phyloP scores from a whole-genome alignment of 2,888 invertebrate species.

The Tetranychus truncatus region DNA sequence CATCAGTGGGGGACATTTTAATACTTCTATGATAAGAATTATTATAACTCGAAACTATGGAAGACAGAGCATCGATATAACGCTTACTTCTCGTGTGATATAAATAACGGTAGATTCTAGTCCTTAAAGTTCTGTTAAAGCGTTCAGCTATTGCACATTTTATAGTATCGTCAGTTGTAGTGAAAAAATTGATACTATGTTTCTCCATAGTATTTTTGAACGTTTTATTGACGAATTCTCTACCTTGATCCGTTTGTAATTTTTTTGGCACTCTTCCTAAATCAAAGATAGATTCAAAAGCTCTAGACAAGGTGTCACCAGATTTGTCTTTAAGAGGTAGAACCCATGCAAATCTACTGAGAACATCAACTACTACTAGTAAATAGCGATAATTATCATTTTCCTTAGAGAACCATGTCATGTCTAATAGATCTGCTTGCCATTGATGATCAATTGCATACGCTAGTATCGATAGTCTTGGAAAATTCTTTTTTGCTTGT shows the following conservation, averaged over 20 bases:
- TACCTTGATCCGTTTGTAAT: conserved; percentile 24
- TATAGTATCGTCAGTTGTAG: background rate
- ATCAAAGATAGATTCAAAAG: conserved; percentile 1
- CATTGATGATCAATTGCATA: conserved; percentile 25
- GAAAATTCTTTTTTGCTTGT: conserved; percentile 1
- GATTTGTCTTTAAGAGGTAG: conserved; percentile 26
- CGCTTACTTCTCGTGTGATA: background rate
- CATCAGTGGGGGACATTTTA: background rate
- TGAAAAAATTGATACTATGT: too few relatives aligned
- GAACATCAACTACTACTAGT: conserved; percentile 27
- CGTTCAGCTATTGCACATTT: background rate
- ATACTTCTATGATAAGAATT: background rate
- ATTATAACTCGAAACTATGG: background rate
- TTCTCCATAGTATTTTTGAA: background rate
- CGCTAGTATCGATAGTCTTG: conserved; percentile 20
- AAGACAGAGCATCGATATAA: background rate
- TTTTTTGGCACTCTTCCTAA: background rate
- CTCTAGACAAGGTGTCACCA: background rate
- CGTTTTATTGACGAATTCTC: conserved; percentile 25
- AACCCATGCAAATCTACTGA: conserved; percentile 27
- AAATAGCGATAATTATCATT: conserved; percentile 27
- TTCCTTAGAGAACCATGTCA: conserved; percentile 16
- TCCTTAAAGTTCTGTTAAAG: background rate
- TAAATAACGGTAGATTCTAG: background rate
- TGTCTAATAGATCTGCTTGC: conserved; percentile 26